Evolutionary conservation across 2,113 vertebrate genomes (phyloP), one percentile per base, ranked within the genome.

Genomic region (Melanocharis versteri): DNA sequence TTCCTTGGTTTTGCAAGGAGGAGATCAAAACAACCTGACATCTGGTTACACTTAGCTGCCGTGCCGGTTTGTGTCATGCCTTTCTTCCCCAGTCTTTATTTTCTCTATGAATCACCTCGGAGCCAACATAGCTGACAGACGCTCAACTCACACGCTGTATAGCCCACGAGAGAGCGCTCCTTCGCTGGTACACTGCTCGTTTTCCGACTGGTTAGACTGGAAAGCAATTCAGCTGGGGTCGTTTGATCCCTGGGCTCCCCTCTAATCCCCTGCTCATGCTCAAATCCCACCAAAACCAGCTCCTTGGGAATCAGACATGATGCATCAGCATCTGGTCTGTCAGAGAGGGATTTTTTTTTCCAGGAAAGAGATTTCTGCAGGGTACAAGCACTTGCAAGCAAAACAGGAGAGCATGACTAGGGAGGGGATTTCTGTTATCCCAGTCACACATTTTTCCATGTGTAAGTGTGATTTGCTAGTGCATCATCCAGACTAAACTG

Each of bases 71-170:
- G 53, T 82, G 75, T 90, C 75, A 70, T 35, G 35, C 56, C 47
- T 70, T 90, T 56, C 58, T 65, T 86, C 60, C 60, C 33, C 28
- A 30, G 44, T 7, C 75, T 88, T 82, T 94, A 45, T 88, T 97
- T 96, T 77, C 82, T 58, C 88, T 91, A 33, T 90, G 87, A 94
- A 88, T 83, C 90, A 71, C 27, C 75, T 69, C 85, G 40, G 85
- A 93, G 71, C 23, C 18, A 57, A 37, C 17, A 15, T 0, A 51
- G 42, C 47, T 44, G 83, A 61, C 65, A 40, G 66, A 83, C 0
- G 3, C 33, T 68, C 48, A 20, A 7, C 78, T 89, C 21, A 47
- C 44, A 17, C 15, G 5, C 26, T 0, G 0, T 1, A 1, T 0
- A 72, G 57, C 26, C 88, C 95, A 94, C 26, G 11, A 95, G 94